Conservation (phyloP, 2,888 invertebrate species). For the Lepidonotus clava region DNA sequence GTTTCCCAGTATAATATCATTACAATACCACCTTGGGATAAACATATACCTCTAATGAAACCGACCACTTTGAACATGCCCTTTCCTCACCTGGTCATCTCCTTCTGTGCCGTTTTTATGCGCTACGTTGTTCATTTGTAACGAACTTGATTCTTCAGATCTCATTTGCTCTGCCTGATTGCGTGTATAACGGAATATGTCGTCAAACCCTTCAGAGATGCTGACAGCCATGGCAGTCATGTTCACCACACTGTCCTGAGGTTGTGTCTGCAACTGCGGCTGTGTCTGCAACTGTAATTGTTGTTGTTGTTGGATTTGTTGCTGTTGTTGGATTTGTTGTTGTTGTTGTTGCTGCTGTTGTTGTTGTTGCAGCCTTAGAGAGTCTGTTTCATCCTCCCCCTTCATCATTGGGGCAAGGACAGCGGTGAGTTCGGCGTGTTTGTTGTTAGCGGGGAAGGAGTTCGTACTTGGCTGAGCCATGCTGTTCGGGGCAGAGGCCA, state of each 20-base stretch:
- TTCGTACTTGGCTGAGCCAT: neutral
- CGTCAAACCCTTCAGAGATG: slow-evolving; percentile 56
- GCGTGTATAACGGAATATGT: slow-evolving; percentile 55
- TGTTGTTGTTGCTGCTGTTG: neutral
- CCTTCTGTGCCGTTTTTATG: slow-evolving; percentile 67
- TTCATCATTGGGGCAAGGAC: slow-evolving; percentile 58
- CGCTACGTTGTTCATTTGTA: slow-evolving; percentile 72
- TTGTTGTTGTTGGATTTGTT: slow-evolving; percentile 57
- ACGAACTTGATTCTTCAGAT: slow-evolving; percentile 60
- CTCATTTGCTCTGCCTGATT: slow-evolving; percentile 49
- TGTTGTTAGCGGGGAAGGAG: neutral
- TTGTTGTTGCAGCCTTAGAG: neutral
- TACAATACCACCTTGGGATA: no score
- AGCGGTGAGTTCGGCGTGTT: slow-evolving; percentile 56
- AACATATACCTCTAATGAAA: no score
- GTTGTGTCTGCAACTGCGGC: neutral
- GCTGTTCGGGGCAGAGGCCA: neutral
- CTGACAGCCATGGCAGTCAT: slow-evolving; percentile 19
- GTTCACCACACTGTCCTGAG: neutral
- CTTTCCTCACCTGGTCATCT: slow-evolving; percentile 57
- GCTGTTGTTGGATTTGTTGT: neutral
- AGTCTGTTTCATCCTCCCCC: slow-evolving; percentile 45
- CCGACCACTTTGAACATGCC: no score
- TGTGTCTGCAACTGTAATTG: slow-evolving; percentile 59
- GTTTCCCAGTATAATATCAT: no score